These are phyloP conservation scores for Hemicentrotus pulcherrimus DNA, from an alignment of 35 echinoderm and acorn worm species.

Conservation along the genomic window DNA sequence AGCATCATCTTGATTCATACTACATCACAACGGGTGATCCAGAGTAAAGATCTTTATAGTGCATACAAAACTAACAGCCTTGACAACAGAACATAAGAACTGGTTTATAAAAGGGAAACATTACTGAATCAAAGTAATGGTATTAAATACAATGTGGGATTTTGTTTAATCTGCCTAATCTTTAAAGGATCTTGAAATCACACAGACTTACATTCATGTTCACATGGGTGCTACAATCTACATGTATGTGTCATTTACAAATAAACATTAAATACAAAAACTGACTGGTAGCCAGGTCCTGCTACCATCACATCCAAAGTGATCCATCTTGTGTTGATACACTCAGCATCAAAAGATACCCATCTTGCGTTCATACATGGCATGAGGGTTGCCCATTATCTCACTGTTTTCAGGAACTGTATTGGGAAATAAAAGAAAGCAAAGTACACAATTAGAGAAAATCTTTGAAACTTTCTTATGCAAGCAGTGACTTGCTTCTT, in stretches of 20 bases:
- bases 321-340: neutral
- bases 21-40: neutral
- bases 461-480: too few species aligned
- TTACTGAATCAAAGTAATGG: neutral
- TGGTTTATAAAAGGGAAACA: neutral
- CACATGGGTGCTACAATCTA: neutral
- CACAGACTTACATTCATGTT: neutral
- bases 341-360: slow-evolving; percentile 9
- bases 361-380: slow-evolving; percentile 33
- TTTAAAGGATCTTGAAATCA: neutral
- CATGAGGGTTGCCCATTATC: neutral
- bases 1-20: too few species aligned
- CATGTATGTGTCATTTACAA: neutral
- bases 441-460: neutral
- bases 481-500: too few species aligned
- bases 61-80: neutral
- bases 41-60: neutral
- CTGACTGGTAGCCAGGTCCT: neutral
- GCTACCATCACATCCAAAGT: neutral
- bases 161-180: neutral
- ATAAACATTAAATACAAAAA: slow-evolving; percentile 4
- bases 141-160: too few species aligned
- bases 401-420: slow-evolving; percentile 14
- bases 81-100: neutral
- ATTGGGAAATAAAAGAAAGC: neutral